Conservation (phyloP, 2,113 vertebrate genomes). For the Emydura subglobosa region DNA sequence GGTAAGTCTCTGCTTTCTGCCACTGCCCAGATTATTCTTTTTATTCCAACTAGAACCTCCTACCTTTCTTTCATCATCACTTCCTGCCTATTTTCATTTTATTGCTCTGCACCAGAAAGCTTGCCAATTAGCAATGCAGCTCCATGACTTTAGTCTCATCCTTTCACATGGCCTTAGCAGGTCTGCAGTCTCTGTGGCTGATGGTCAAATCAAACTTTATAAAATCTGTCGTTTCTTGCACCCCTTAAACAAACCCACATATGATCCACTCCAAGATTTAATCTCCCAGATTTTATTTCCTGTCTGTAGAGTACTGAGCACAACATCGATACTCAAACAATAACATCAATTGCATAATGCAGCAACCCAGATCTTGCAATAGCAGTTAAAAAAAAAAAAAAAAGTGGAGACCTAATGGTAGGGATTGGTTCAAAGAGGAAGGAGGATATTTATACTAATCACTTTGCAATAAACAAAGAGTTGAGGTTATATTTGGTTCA, state of each 20-base stretch:
- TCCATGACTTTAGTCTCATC: not conserved
- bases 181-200: not conserved
- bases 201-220: not conserved
- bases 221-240: constrained; percentile 47
- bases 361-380: not conserved
- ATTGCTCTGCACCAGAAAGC: not conserved
- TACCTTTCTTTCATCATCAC: not conserved
- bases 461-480: not conserved
- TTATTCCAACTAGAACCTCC: not conserved
- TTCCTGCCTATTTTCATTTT: not conserved
- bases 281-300: constrained; percentile 67
- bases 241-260: not conserved
- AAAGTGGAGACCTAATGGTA: not conserved
- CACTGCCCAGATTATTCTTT: not conserved
- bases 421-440: not conserved
- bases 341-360: not conserved
- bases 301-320: constrained; percentile 33
- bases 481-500: not conserved
- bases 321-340: constrained; percentile 22
- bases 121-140: not conserved
- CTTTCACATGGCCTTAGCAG: not conserved
- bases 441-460: not conserved
- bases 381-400: not conserved
- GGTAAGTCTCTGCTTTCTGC: not conserved
- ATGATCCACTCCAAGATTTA: constrained; percentile 39